Percentiles rank a stretch among this genome's conserved stretches.
phyloP scores from a whole-genome alignment of 2,888 invertebrate genomes.

The Podotricha telesiphe region DNA sequence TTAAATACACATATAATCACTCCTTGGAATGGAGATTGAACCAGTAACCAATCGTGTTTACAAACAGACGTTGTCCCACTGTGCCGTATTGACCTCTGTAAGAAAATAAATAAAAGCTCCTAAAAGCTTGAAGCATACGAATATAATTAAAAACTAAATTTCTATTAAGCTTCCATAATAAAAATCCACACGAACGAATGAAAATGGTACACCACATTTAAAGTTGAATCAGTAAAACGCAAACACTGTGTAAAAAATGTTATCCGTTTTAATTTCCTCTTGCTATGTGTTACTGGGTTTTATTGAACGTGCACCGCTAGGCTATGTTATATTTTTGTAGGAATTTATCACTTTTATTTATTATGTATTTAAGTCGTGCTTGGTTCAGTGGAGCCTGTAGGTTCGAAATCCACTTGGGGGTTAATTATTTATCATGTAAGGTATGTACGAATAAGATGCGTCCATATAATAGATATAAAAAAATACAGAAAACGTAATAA shows the following conservation, averaged over 20 bases:
- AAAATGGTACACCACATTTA: slow-evolving; percentile 37
- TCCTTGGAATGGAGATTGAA: no score
- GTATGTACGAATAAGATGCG: no score
- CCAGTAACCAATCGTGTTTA: no score
- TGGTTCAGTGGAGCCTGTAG: background rate
- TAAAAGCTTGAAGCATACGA: no score
- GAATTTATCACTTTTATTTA: slow-evolving; percentile 4
- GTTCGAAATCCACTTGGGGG: no score
- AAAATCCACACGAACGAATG: slow-evolving; percentile 24
- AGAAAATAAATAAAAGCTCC: background rate
- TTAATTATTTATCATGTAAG: no score
- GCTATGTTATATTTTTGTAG: slow-evolving; percentile 23
- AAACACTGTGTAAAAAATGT: slow-evolving; percentile 47
- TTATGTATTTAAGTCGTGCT: background rate
- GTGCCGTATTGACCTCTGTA: no score
- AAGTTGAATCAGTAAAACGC: slow-evolving; percentile 46
- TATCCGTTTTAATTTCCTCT: slow-evolving; percentile 56
- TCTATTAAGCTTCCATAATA: slow-evolving; percentile 23
- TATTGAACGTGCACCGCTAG: slow-evolving; percentile 35
- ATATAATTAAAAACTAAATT: background rate
- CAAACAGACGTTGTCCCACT: no score
- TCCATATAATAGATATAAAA: no score
- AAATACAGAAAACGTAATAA: no score
- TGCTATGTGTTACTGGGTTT: slow-evolving; percentile 43
- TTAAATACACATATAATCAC: no score